These are phyloP conservation scores for Philereme transversata DNA, from an alignment of 2,888 invertebrate species.

Conservation along the genomic window DNA sequence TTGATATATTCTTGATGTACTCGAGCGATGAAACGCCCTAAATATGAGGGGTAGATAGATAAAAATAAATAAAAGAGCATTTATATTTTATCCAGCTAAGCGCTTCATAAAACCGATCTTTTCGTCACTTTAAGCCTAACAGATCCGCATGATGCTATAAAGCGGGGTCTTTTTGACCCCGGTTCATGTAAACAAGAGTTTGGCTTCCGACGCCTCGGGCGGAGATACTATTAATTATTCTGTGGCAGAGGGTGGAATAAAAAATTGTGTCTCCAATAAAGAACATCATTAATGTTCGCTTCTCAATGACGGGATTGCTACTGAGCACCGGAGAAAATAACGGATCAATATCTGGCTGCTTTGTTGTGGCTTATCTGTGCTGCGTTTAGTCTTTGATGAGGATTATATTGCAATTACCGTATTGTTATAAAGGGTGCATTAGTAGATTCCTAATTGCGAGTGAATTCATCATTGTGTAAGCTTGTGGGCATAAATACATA, in stretches of 20 bases:
- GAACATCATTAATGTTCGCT: conserved; percentile 87
- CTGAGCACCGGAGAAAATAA: conserved; percentile 58
- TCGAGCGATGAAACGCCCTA: not conserved
- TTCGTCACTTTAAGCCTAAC: conserved; percentile 55
- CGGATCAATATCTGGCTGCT: conserved; percentile 66
- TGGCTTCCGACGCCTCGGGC: conserved; percentile 61
- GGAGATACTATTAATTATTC: conserved; percentile 27
- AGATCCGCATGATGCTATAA: conserved; percentile 65
- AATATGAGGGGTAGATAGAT: not conserved
- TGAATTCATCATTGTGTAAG: too few relatives aligned
- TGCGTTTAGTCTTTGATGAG: conserved; percentile 21
- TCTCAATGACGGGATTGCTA: conserved; percentile 54
- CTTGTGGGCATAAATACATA: too few relatives aligned
- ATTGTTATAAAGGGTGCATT: not conserved
- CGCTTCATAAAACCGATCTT: conserved; percentile 40
- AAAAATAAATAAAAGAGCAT: conserved; percentile 16
- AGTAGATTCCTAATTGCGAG: not conserved
- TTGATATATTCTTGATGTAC: not conserved
- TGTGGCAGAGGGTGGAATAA: conserved; percentile 41
- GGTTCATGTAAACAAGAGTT: conserved; percentile 74
- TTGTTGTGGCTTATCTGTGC: conserved; percentile 44
- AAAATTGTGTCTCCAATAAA: conserved; percentile 78
- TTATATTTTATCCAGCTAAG: conserved; percentile 32
- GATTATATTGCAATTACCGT: conserved; percentile 35
- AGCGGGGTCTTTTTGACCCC: conserved; percentile 67